Conservation (phyloP, 2,888 invertebrate species). For the Patella caerulea region DNA sequence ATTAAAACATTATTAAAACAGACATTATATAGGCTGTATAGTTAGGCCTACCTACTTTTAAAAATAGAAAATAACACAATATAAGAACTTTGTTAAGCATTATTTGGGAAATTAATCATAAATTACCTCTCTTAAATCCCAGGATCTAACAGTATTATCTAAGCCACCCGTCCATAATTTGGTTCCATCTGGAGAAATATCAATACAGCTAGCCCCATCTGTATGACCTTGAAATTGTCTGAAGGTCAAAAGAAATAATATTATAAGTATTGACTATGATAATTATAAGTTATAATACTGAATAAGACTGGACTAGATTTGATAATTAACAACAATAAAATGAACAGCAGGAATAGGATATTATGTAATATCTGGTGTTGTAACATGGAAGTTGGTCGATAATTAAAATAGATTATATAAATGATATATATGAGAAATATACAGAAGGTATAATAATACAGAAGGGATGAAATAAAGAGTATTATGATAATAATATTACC, state of each 20-base stretch:
- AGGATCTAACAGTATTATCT: conserved; percentile 93
- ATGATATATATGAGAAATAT: too few relatives aligned
- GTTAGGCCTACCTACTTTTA: too few relatives aligned
- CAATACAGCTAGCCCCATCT: conserved; percentile 96
- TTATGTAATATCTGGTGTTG: too few relatives aligned
- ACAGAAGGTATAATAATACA: too few relatives aligned
- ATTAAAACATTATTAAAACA: too few relatives aligned
- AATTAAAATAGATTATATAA: too few relatives aligned
- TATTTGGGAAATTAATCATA: not conserved
- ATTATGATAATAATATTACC: conserved; percentile 68
- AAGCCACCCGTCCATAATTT: conserved; percentile 96
- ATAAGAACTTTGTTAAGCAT: not conserved
- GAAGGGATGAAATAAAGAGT: too few relatives aligned
- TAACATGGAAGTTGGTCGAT: too few relatives aligned
- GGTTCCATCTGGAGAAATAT: conserved; percentile 89
- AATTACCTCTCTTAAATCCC: conserved; percentile 86
- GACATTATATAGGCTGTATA: too few relatives aligned
- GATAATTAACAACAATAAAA: not conserved
- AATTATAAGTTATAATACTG: not conserved
- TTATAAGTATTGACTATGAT: not conserved
- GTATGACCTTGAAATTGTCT: conserved; percentile 84
- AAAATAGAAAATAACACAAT: too few relatives aligned
- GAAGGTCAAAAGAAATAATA: not conserved
- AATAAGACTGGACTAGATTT: not conserved
- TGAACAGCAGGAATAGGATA: too few relatives aligned